Base-by-base conservation (phyloP, 2,888 invertebrate genomes). In the Poecilobothrus nobilitatus region DNA sequence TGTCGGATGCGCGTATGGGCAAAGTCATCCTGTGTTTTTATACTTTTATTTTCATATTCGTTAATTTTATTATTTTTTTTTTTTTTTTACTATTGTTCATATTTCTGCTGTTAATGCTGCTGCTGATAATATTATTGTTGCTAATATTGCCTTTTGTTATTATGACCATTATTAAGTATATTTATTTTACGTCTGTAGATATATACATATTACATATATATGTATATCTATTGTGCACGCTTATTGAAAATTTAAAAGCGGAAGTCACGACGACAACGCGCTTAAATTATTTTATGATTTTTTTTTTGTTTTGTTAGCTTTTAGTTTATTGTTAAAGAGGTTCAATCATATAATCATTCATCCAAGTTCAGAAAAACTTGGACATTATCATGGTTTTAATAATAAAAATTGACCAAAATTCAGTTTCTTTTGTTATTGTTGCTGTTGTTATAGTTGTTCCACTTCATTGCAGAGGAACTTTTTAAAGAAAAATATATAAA, bases 211-310 rank as follows among this genome's bases (percentile, higher is more conserved):
- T n/a, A n/a, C n/a, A n/a, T n/a, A n/a, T 27, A 27, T 4, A 27
- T 27, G 27, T 27, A 27, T 27, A 27, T 2, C n/a, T 15, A 53
- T 53, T 53, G 18, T 53, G 18, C 53, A 53, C 53, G 53, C 53
- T 53, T 53, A 53, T 53, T 53, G n/a, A 53, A 53, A 53, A 53
- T 53, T 53, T 53, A 18, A 53, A 53, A 53, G 53, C 53, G 53
- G 53, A 53, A 53, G 53, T 53, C 53, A 53, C 53, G 53, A 53
- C 53, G 53, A 53, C 53, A 53, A 53, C 53, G 53, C 53, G 37
- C 37, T 37, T 37, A 1, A 53, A 53, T 18, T 41, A 5, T 41
- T 41, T 12, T 8, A 37, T 8, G 10, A 37, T 37, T 41, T 41
- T 41, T 8, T 41, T 41, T 41, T 37, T 10, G 1, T 37, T 12